Evolutionary conservation across 2,888 invertebrate genomes (phyloP), one percentile per base, ranked within the genome.

Genomic region (Oligia fasciuncula): DNA sequence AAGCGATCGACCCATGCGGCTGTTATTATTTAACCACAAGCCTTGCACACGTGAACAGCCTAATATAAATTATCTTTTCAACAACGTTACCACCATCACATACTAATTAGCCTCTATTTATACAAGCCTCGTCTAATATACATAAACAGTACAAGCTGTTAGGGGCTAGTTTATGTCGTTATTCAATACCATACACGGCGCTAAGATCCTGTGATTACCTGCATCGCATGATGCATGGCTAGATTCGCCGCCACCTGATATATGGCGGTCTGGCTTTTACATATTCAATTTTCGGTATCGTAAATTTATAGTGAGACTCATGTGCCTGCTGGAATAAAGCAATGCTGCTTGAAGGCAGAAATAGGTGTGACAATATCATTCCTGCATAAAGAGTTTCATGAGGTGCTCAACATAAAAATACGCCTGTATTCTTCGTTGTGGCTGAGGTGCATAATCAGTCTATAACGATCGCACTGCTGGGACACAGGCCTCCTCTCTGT

Each of bases 251-350:
- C 73, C 66, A 67, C 35, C 67, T 84, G 78, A 77, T 83, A 72
- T 85, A 83, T 67, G 54, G 68, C 60, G 43, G 67, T 49, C 62
- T 40, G 46, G 78, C 80, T 83, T 83, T 83, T 74, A 76, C 80
- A 76, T 85, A 83, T 85, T 83, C 65, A 85, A 82, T 79, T 85
- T 85, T 80, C 60, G 51, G 19, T 60, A 69, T 60, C 75, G 63
- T 70, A 23, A 85, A 81, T 81, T 76, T 69, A 76, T 63, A 51
- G 54, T 4, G 11, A 17, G 65, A 51, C 17, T 23, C 23, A 29
- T 69, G 23, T 14, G 40, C 17, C 40, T 65, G 65, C 51, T 1
- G 17, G 19, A 19, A 54, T 68, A 35, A 23, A 40, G 40, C 23
- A 29, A 60, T 19, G 19, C 14, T n/a, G 23, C 9, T 70, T 51